Percentiles rank a stretch among this genome's conserved stretches.
Conservation (phyloP, 2,888 invertebrate genomes). For the Nymphalis urticae region DNA sequence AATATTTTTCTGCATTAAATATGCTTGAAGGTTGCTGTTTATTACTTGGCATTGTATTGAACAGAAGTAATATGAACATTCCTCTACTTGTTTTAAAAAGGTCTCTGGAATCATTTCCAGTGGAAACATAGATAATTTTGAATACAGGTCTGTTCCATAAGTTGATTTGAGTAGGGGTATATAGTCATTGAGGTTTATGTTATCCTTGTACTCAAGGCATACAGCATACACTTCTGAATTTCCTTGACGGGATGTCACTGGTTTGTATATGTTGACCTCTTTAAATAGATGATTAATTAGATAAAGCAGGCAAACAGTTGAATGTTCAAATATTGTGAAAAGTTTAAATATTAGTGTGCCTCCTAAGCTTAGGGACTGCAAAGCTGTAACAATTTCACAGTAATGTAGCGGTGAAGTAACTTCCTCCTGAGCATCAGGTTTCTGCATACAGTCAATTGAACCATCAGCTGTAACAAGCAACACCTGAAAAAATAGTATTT, state of each 20-base stretch:
- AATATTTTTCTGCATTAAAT: slow-evolving; percentile 74
- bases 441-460: slow-evolving; percentile 92
- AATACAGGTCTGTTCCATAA: slow-evolving; percentile 68
- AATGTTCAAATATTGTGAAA: slow-evolving; percentile 93
- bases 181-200: slow-evolving; percentile 60
- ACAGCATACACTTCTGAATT: slow-evolving; percentile 96
- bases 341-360: slow-evolving; percentile 93
- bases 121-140: slow-evolving; percentile 80
- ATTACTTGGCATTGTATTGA: slow-evolving; percentile 85
- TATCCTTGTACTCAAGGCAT: slow-evolving; percentile 84
- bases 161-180: slow-evolving; percentile 67
- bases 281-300: slow-evolving; percentile 88
- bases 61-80: slow-evolving; percentile 85
- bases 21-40: slow-evolving; percentile 84
- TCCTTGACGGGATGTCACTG: slow-evolving; percentile 95
- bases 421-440: slow-evolving; percentile 93
- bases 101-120: slow-evolving; percentile 80
- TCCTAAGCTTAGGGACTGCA: slow-evolving; percentile 85
- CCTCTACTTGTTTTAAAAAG: slow-evolving; percentile 85
- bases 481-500: slow-evolving; percentile 65
- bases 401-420: slow-evolving; percentile 89
- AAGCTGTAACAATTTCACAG: slow-evolving; percentile 90
- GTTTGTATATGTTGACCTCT: slow-evolving; percentile 90
- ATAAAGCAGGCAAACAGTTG: slow-evolving; percentile 90
- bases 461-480: slow-evolving; percentile 95